Evolutionary conservation across 2,797 vertebrate genomes (phyloP).

Genomic region (Serranus cabrilla): DNA sequence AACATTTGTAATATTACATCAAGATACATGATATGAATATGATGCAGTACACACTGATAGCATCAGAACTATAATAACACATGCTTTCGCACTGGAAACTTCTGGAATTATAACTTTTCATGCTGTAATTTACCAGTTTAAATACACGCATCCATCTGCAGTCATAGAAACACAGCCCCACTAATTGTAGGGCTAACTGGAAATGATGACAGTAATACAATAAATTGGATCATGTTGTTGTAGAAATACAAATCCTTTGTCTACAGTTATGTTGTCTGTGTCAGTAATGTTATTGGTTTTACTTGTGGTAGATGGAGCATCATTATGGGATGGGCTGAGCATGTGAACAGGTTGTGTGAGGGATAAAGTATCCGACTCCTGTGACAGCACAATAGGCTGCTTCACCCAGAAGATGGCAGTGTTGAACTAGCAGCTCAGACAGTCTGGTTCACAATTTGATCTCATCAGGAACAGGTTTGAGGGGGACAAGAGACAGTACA

Average conservation of each 20-base stretch:
- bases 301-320: background rate
- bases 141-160: background rate
- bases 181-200: background rate
- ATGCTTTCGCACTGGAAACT: background rate
- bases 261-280: background rate
- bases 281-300: background rate
- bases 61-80: background rate
- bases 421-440: constrained; percentile 40
- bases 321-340: background rate
- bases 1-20: background rate
- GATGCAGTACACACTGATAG: background rate
- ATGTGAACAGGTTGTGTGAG: constrained; percentile 12
- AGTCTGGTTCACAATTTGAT: constrained; percentile 10
- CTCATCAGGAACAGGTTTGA: constrained; percentile 26
- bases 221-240: background rate
- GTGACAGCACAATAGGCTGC: background rate
- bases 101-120: background rate
- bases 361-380: background rate
- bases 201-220: background rate
- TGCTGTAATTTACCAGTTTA: no score
- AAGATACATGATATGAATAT: background rate
- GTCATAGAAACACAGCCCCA: background rate
- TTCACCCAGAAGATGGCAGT: constrained; percentile 79
- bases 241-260: background rate
- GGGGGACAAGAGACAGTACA: constrained; percentile 29